Evolutionary conservation across 2,113 vertebrate species (phyloP).

Genomic region (Clarias magur): DNA sequence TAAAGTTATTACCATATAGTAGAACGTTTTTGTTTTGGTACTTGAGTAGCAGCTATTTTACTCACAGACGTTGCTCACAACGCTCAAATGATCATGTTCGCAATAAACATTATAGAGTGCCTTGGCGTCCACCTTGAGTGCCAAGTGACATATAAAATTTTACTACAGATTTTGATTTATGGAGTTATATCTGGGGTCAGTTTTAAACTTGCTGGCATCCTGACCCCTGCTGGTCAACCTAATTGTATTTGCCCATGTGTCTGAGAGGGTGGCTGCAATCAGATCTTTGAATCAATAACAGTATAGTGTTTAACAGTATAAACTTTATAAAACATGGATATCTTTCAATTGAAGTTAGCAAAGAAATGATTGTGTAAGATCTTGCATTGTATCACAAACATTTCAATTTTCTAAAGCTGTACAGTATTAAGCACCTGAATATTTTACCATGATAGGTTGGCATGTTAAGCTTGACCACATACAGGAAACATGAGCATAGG

Average conservation of each 20-base stretch:
- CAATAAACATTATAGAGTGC: not conserved
- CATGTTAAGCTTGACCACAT: not conserved
- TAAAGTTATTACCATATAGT: not conserved
- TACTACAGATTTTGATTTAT: not conserved
- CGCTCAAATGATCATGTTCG: not conserved
- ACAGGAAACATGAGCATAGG: not conserved
- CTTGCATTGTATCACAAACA: not conserved
- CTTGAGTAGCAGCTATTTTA: not conserved
- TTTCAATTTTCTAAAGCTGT: not conserved
- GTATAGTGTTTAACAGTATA: not conserved
- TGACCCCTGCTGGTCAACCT: conserved; percentile 1
- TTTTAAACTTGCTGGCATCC: not conserved
- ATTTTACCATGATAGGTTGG: not conserved
- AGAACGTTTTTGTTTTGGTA: not conserved
- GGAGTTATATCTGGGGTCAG: not conserved
- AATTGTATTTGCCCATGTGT: not conserved
- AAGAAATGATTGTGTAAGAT: not conserved
- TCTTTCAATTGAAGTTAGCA: not conserved
- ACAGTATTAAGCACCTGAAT: not conserved
- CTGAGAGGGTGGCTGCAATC: not conserved
- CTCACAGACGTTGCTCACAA: not conserved
- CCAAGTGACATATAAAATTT: not conserved
- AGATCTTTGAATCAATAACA: not conserved
- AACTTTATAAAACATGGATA: not conserved
- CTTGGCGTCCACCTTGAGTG: not conserved